Base-by-base conservation (phyloP, 2,113 vertebrate genomes). In the Ranitomeya imitator region DNA sequence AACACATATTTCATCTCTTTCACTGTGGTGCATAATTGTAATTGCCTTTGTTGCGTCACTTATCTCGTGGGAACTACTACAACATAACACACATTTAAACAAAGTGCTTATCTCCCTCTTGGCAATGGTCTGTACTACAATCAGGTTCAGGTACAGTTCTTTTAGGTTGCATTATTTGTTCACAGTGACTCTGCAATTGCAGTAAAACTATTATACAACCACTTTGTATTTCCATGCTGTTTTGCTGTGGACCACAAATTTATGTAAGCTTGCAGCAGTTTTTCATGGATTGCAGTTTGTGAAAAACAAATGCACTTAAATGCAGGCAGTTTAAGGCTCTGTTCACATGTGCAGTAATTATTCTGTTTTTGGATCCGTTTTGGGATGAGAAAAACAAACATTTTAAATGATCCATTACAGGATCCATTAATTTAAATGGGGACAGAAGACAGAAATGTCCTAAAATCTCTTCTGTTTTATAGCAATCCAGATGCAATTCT, bases 41-140 rank as follows among this genome's bases (percentile, higher is more conserved):
- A 59, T 57, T 80, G 23, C 67, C 54, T 73, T 11, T 57, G 52
- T 57, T 85, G 67, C 83, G 74, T 85, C 67, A 73, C 10, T 15
- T 57, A 18, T 37, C 67, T 73, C 52, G 8, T 31, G n/a, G 83
- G 65, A 71, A 37, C 31, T 52, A 37, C 12, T 63, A 63, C 61
- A 77, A 57, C 77, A 57, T 55, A 37, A 79, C 21, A 79, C 51
- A 71, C 61, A 51, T 83, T 67, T 52, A 83, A 65, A 83, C 26
- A 51, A 63, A 74, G 52, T 73, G 51, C 7, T 74, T 85, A 31
- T 85, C 74, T 31, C 23, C 23, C 67, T 85, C 65, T 71, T 84
- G 21, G 19, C 82, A 84, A 55, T 23, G 14, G n/a, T 15, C 63
- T 67, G 82, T 55, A 15, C 55, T 71, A 51, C 60, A 69, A 69